Evolutionary conservation across 2,888 invertebrate genomes (phyloP), one percentile per base, ranked within the genome.

Genomic region (Hirudinaria manillensis): DNA sequence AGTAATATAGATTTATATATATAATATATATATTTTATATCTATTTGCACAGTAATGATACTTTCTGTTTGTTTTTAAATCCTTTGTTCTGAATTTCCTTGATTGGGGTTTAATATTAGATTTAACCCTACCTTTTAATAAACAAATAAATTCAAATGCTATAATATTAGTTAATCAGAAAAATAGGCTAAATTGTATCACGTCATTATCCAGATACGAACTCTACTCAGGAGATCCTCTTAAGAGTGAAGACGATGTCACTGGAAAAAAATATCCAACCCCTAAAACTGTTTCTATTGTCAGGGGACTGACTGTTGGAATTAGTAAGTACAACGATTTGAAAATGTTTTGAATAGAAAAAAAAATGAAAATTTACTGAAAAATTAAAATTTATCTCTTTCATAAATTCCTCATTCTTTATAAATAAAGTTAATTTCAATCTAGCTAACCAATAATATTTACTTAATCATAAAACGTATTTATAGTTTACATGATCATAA

Each of bases 121-220:
- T n/a, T n/a, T n/a, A n/a, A n/a, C n/a, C n/a, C n/a, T n/a, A n/a
- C n/a, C n/a, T n/a, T n/a, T n/a, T n/a, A n/a, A n/a, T n/a, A n/a
- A n/a, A n/a, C n/a, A n/a, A n/a, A n/a, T n/a, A n/a, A n/a, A 45
- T 45, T 2, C 16, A 45, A 45, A 4, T 45, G 45, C 10, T 45
- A 45, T 45, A 3, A 16, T 45, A 45, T 45, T 45, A 16, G 45
- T 45, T 45, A 45, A 1, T 45, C 16, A 16, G 45, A 45, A 45
- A 4, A 16, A 45, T 45, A 16, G 3, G 10, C 3, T 45, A 45
- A 45, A 16, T 16, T 4, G 13, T 45, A 16, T 45, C 45, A 6
- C 16, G 4, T 45, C 45, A 45, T 45, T 45, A 94, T 0, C 89
- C 36, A 68, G 68, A 32, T 68, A 68, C 27, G 68, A 68, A 51